Percentiles rank a stretch among this genome's conserved stretches.
phyloP scores from a whole-genome alignment of 2,888 invertebrate genomes.

The Pyrrhia umbra region DNA sequence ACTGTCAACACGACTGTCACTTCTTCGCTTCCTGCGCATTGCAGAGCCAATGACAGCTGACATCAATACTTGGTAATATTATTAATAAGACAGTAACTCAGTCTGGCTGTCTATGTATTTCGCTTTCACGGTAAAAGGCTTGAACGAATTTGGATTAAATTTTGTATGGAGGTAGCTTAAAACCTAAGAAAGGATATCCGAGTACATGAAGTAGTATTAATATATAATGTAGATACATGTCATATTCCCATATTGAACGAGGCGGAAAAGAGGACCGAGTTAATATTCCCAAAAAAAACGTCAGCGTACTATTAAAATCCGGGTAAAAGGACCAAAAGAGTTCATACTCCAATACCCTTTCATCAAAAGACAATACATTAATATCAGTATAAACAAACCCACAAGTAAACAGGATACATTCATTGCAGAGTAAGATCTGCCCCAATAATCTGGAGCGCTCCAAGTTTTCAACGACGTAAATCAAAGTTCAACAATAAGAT shows the following conservation, averaged over 20 bases:
- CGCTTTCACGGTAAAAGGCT: no score
- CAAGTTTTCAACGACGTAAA: constrained; percentile 67
- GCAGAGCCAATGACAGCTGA: neutral
- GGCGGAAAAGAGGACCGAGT: neutral
- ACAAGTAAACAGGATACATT: constrained; percentile 23
- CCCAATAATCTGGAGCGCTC: constrained; percentile 61
- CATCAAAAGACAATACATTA: neutral
- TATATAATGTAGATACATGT: no score
- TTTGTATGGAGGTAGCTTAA: no score
- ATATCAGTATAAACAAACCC: neutral
- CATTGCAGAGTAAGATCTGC: constrained; percentile 20
- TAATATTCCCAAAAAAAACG: no score
- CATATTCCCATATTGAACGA: no score
- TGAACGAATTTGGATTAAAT: no score
- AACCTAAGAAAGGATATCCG: no score
- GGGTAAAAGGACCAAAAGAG: neutral
- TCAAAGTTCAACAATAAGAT: constrained; percentile 81
- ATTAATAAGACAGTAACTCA: no score
- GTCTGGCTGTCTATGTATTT: no score
- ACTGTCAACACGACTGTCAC: neutral
- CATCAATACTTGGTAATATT: no score
- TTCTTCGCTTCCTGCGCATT: neutral
- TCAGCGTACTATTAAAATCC: neutral
- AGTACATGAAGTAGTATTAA: no score
- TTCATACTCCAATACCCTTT: neutral